These are phyloP conservation scores for Bothrops jararaca DNA, from an alignment of 2,113 vertebrate genomes.

Conservation along the genomic window DNA sequence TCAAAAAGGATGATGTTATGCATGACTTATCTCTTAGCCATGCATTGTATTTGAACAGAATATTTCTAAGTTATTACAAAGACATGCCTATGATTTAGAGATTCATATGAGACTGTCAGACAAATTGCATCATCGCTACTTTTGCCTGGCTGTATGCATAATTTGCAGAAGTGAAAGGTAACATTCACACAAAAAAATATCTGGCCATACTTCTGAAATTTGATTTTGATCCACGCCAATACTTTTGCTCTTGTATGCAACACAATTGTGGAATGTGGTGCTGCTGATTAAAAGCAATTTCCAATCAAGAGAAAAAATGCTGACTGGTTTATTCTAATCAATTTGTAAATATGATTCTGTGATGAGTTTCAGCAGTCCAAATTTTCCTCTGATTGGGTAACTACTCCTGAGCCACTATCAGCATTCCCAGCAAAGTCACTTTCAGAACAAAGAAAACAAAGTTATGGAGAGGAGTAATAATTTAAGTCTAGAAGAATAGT, in stretches of 20 bases:
- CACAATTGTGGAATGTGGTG: slow-evolving; percentile 33
- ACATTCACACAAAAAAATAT: not conserved
- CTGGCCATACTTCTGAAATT: not conserved
- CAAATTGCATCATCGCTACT: not conserved
- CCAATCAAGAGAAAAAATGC: slow-evolving; percentile 28
- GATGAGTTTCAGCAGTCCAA: slow-evolving; percentile 46
- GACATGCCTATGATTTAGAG: not conserved
- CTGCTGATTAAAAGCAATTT: slow-evolving; percentile 42
- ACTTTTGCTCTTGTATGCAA: slow-evolving; percentile 24
- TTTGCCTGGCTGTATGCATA: slow-evolving; percentile 6
- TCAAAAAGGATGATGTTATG: not conserved
- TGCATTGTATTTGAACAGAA: not conserved
- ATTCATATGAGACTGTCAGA: not conserved
- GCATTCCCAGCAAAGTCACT: not conserved
- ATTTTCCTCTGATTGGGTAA: slow-evolving; percentile 22
- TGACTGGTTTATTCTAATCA: slow-evolving; percentile 23
- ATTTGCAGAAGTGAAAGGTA: not conserved
- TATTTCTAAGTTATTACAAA: not conserved
- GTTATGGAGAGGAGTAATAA: not conserved
- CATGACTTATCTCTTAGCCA: not conserved
- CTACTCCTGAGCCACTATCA: not conserved
- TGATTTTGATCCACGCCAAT: slow-evolving; percentile 12
- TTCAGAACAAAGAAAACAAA: slow-evolving; percentile 8
- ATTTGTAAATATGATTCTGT: slow-evolving; percentile 30
- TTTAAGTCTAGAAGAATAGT: rapidly evolving